A percentile compares a stretch with the other conserved stretches of the same genome.
phyloP scores from a whole-genome alignment of 2,797 vertebrate species.

The Eulemur mongoz region DNA sequence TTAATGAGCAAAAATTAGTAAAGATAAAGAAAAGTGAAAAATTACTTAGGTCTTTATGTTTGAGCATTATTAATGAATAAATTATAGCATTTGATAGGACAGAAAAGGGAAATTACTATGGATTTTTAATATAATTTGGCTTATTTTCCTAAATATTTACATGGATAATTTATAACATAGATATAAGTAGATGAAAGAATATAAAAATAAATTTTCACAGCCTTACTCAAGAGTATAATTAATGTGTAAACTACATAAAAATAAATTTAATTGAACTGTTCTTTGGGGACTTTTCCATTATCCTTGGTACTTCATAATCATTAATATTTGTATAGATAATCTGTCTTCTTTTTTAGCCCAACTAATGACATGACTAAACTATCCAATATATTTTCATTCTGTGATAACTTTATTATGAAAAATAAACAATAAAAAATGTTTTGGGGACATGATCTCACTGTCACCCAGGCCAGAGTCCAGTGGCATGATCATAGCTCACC shows the following conservation, averaged over 20 bases:
- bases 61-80: neutral
- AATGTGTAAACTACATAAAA: neutral
- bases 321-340: neutral
- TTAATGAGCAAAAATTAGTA: neutral
- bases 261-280: neutral
- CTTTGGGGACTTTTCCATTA: neutral
- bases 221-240: neutral
- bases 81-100: neutral
- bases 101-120: neutral
- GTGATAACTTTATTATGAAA: neutral
- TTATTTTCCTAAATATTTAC: constrained; percentile 41
- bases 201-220: neutral
- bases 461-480: neutral
- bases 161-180: neutral
- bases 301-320: neutral
- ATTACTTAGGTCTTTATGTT: neutral
- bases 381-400: neutral
- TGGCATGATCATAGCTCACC: neutral
- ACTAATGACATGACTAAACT: neutral
- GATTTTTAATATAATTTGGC: neutral
- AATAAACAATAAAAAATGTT: neutral
- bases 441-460: neutral
- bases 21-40: neutral
- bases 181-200: neutral
- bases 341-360: neutral